A percentile compares a stretch with the other conserved stretches of the same genome.
These are phyloP conservation scores for Yponomeuta cagnagella DNA, from an alignment of 2,888 invertebrate genomes.

Conservation along the genomic window DNA sequence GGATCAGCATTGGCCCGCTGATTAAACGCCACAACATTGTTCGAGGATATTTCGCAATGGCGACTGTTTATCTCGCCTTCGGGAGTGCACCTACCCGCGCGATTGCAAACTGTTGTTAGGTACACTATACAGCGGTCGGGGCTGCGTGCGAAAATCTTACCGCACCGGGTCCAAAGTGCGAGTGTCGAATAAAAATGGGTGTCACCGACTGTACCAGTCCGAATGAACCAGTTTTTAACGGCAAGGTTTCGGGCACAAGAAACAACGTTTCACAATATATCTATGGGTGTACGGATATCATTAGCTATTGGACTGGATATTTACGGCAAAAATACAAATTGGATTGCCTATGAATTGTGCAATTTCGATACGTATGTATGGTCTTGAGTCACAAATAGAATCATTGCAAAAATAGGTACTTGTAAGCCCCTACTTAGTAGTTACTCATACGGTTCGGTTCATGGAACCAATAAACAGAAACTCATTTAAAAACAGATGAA, in stretches of 20 bases:
- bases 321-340: neutral
- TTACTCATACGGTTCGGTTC: no score
- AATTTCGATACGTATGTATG: neutral
- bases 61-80: neutral
- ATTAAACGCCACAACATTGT: conserved; percentile 41
- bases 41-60: conserved; percentile 42
- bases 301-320: neutral
- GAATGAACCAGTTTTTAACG: conserved; percentile 6
- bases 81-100: neutral
- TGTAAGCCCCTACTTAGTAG: neutral
- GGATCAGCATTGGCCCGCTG: conserved; percentile 51
- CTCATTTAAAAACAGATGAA: neutral
- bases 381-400: neutral
- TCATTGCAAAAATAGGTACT: neutral
- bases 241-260: conserved; percentile 9
- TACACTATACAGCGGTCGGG: no score
- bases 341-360: neutral
- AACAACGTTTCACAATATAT: conserved; percentile 8
- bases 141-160: no score
- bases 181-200: no score
- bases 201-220: neutral
- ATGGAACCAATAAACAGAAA: neutral
- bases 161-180: no score
- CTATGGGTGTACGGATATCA: neutral
- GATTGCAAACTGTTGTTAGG: neutral